A percentile compares a stretch with the other conserved stretches of the same genome.
phyloP scores from a whole-genome alignment of 2,888 invertebrate genomes.

The Polydrusus tereticollis region DNA sequence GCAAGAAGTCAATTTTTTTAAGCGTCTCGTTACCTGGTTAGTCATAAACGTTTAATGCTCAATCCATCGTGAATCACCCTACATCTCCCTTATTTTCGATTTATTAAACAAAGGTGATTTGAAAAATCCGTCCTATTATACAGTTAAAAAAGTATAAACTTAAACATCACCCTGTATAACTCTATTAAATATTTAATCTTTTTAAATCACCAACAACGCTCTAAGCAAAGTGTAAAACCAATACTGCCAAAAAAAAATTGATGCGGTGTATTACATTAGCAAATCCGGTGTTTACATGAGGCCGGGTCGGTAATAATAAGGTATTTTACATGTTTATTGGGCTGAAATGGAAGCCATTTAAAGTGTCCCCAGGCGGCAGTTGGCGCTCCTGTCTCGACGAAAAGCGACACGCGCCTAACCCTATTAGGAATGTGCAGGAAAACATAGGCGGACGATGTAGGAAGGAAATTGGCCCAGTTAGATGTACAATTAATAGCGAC shows the following conservation, averaged over 20 bases:
- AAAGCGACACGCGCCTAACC: constrained; percentile 60
- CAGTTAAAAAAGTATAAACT: too few relatives aligned
- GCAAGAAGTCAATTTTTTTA: too few relatives aligned
- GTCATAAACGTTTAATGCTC: too few relatives aligned
- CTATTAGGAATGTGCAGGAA: constrained; percentile 55
- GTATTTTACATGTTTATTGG: constrained; percentile 70
- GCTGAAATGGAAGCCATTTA: constrained; percentile 69
- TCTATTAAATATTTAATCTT: not conserved
- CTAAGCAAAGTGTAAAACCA: constrained; percentile 28
- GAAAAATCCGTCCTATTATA: too few relatives aligned
- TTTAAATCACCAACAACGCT: not conserved
- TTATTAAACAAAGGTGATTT: too few relatives aligned
- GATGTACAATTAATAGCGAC: not conserved
- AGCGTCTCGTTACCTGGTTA: too few relatives aligned
- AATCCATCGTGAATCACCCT: too few relatives aligned
- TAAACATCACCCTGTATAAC: not conserved
- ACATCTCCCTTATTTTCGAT: too few relatives aligned
- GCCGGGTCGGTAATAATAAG: constrained; percentile 63
- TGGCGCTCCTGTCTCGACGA: constrained; percentile 29
- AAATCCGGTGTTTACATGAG: constrained; percentile 54
- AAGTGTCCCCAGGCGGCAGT: constrained; percentile 63
- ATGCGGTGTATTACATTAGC: constrained; percentile 47
- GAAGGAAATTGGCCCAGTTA: not conserved
- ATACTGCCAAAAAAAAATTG: constrained; percentile 40
- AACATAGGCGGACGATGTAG: constrained; percentile 41